Percentiles rank a stretch among this genome's conserved stretches.
phyloP scores from a whole-genome alignment of 2,888 invertebrate species.

The Lasioglossum figueresi region DNA sequence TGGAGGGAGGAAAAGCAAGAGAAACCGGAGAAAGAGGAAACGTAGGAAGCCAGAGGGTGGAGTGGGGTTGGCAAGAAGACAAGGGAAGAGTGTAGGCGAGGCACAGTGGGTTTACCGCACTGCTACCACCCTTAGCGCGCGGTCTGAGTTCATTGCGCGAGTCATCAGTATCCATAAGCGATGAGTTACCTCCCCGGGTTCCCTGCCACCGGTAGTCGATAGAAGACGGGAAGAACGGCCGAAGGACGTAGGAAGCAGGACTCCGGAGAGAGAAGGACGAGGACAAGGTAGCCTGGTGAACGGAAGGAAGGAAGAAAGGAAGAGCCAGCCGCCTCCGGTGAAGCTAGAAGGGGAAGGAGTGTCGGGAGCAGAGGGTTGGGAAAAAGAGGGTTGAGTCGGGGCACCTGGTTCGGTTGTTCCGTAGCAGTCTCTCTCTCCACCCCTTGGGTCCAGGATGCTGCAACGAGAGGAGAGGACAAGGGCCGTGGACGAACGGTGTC shows the following conservation, averaged over 20 bases:
- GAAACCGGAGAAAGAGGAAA: background rate
- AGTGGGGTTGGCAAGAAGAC: constrained; percentile 50
- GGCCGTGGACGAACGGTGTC: constrained; percentile 67
- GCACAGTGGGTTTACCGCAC: constrained; percentile 71
- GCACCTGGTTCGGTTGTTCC: constrained; percentile 82
- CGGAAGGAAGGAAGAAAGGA: constrained; percentile 32
- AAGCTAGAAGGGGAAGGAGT: background rate
- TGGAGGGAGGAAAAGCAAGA: background rate
- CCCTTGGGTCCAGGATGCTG: constrained; percentile 61
- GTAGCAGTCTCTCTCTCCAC: constrained; percentile 65
- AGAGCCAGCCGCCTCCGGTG: constrained; percentile 13
- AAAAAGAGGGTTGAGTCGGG: constrained; percentile 63
- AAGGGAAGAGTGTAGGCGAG: constrained; percentile 59
- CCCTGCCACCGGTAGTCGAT: constrained; percentile 35
- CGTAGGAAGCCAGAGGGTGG: constrained; percentile 26
- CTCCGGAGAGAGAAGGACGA: background rate
- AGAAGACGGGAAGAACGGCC: constrained; percentile 21
- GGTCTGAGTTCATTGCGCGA: constrained; percentile 87
- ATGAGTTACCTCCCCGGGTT: constrained; percentile 85
- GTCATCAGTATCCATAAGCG: constrained; percentile 93
- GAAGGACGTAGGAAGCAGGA: constrained; percentile 20
- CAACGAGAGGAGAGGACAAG: constrained; percentile 73
- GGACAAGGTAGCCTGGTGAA: background rate
- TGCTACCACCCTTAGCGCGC: constrained; percentile 73
- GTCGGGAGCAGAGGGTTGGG: background rate